Conservation (phyloP, 2,888 invertebrate genomes). For the Rhorus exstirpatorius region DNA sequence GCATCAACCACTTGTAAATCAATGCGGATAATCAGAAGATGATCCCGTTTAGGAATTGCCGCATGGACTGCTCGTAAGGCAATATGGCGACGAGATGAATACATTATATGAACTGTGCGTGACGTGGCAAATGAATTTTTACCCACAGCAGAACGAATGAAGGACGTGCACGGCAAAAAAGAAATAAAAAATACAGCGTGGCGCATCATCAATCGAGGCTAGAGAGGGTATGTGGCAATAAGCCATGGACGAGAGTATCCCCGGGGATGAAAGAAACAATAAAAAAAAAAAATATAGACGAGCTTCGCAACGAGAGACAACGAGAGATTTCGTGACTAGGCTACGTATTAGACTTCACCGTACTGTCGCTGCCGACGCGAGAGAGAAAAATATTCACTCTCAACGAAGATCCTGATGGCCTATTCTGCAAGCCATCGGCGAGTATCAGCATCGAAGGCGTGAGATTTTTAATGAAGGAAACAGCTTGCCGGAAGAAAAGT, state of each 20-base stretch:
- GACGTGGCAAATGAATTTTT: conserved; percentile 29
- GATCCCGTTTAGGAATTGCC: too few species aligned
- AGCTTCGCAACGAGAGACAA: conserved; percentile 12
- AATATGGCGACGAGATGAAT: background rate
- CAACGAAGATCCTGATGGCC: conserved; percentile 7
- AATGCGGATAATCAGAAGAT: too few species aligned
- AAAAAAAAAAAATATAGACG: conserved; percentile 27
- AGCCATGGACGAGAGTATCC: conserved; percentile 11
- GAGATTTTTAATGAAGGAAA: conserved; percentile 52
- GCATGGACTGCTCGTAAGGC: too few species aligned
- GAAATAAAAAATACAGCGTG: conserved; percentile 8
- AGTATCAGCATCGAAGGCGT: conserved; percentile 2
- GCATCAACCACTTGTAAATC: too few species aligned
- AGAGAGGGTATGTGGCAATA: conserved; percentile 22
- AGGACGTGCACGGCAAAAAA: conserved; percentile 15
- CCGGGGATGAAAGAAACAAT: conserved; percentile 6
- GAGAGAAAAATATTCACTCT: conserved; percentile 39
- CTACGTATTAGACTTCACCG: conserved; percentile 50
- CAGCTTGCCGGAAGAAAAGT: conserved; percentile 22
- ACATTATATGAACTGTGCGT: background rate
- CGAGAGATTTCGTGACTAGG: conserved; percentile 62
- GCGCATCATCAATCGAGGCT: conserved; percentile 39
- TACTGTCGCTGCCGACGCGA: background rate
- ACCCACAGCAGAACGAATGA: background rate
- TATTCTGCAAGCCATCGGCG: conserved; percentile 3